A percentile compares a stretch with the other conserved stretches of the same genome.
These are phyloP conservation scores for Aulostomus chinensis DNA, from an alignment of 2,797 vertebrate species.

Conservation along the genomic window DNA sequence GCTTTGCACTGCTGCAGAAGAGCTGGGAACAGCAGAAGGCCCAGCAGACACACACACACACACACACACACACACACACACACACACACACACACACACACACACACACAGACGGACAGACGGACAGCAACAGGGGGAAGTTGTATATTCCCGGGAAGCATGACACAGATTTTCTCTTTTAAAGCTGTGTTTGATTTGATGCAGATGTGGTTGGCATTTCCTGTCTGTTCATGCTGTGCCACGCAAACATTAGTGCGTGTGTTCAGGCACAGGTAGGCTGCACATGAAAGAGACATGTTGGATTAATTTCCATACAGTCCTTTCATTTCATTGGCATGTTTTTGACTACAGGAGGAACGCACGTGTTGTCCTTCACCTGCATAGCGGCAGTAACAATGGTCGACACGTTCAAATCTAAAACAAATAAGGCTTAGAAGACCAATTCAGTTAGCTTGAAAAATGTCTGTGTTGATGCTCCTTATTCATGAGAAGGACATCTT, in stretches of 20 bases:
- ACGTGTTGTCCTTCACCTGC: constrained; percentile 48
- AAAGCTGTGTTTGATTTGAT: constrained; percentile 7
- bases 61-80: constrained; percentile 9
- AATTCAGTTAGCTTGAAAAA: no score
- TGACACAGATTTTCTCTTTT: constrained; percentile 34
- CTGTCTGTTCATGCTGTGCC: constrained; percentile 7
- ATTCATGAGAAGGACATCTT: constrained; percentile 49
- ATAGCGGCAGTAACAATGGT: constrained; percentile 25
- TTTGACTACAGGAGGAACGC: constrained; percentile 6
- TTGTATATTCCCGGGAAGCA: constrained; percentile 40
- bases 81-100: neutral
- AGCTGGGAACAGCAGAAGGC: constrained; percentile 27
- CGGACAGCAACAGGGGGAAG: constrained; percentile 60
- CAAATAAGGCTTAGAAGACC: no score
- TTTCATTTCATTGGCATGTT: constrained; percentile 9
- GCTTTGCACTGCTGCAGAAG: constrained; percentile 44
- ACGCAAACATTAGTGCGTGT: constrained; percentile 1
- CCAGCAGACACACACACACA: constrained; percentile 9
- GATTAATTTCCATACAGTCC: neutral
- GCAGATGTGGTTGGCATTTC: constrained; percentile 1
- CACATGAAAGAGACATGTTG: neutral
- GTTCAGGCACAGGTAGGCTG: no score
- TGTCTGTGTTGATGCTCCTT: neutral
- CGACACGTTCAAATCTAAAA: neutral
- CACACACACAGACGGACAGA: no score